These are phyloP conservation scores for Pocota personata DNA, from an alignment of 2,888 invertebrate genomes.

Conservation along the genomic window DNA sequence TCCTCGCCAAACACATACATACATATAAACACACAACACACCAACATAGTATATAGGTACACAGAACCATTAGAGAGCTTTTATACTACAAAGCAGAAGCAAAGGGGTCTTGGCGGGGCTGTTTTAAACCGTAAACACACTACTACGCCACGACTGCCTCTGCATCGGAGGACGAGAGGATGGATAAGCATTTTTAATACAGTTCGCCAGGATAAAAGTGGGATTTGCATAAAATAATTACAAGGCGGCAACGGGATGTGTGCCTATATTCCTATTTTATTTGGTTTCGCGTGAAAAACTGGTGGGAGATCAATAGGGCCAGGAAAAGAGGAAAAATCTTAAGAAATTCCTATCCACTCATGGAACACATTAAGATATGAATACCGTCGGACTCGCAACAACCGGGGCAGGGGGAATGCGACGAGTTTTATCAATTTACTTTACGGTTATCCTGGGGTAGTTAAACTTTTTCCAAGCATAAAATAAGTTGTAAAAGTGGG, in stretches of 20 bases:
- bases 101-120: constrained; percentile 15
- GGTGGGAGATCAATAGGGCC: constrained; percentile 43
- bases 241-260: constrained; percentile 57
- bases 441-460: constrained; percentile 60
- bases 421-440: constrained; percentile 70
- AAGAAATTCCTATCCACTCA: constrained; percentile 51
- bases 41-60: neutral
- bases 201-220: constrained; percentile 65
- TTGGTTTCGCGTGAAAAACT: constrained; percentile 25
- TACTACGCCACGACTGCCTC: neutral
- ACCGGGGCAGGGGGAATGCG: neutral
- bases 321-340: constrained; percentile 13
- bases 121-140: constrained; percentile 43
- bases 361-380: constrained; percentile 52
- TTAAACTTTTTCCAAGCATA: constrained; percentile 60
- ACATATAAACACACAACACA: neutral
- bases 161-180: neutral
- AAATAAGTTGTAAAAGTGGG: constrained; percentile 67
- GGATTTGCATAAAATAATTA: constrained; percentile 73
- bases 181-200: constrained; percentile 65
- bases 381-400: neutral
- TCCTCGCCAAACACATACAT: constrained; percentile 9
- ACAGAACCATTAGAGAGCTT: constrained; percentile 55
- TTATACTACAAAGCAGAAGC: constrained; percentile 21
- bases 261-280: constrained; percentile 30